Conservation (phyloP, 2,888 invertebrate genomes). For the Dusona sp. region DNA sequence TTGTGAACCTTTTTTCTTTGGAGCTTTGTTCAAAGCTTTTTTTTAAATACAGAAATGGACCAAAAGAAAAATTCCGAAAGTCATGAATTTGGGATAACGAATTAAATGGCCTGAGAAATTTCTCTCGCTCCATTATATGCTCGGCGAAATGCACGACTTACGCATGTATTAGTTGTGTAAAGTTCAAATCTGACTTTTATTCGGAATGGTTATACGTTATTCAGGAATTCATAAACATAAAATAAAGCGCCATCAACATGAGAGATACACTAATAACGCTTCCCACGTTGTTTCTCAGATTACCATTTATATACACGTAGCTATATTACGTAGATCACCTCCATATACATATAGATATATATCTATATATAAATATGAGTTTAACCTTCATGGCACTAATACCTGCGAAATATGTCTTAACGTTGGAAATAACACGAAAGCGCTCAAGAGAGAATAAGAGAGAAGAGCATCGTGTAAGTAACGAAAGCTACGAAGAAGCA, state of each 20-base stretch:
- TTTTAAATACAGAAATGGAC: neutral
- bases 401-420: slow-evolving; percentile 45
- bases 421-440: slow-evolving; percentile 33
- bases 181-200: slow-evolving; percentile 43
- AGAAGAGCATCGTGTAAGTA: slow-evolving; percentile 2
- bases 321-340: slow-evolving; percentile 17
- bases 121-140: neutral
- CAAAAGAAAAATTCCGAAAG: neutral
- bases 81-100: neutral
- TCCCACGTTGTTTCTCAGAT: slow-evolving; percentile 27
- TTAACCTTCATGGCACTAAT: slow-evolving; percentile 36
- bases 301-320: slow-evolving; percentile 10
- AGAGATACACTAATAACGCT: slow-evolving; percentile 48
- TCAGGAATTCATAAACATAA: slow-evolving; percentile 22
- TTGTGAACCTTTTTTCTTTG: neutral
- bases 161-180: neutral
- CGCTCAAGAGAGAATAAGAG: slow-evolving; percentile 26
- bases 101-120: neutral
- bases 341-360: neutral
- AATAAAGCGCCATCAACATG: slow-evolving; percentile 31
- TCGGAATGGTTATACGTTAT: neutral
- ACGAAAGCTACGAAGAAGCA: slow-evolving; percentile 32
- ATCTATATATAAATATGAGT: slow-evolving; percentile 24
- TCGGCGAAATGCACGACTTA: neutral
- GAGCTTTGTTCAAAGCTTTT: neutral